A percentile compares a stretch with the other conserved stretches of the same genome.
Evolutionary conservation across 2,888 invertebrate genomes (phyloP).

Genomic region (Galerucella calmariensis): DNA sequence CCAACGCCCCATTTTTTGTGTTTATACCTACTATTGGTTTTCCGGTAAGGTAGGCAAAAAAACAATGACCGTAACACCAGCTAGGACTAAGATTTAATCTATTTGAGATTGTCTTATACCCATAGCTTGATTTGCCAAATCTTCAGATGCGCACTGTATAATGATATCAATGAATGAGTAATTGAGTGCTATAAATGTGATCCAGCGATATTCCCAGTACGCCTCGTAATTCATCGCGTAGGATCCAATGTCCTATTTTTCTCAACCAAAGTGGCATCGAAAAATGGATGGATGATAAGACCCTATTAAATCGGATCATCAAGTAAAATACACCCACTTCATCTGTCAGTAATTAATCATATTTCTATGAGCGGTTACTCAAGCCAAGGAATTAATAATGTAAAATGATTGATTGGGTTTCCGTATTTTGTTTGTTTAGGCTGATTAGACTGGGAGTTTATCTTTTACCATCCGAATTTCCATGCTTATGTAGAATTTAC

Average conservation of each 20-base stretch:
- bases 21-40: too few species aligned
- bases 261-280: not conserved
- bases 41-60: too few species aligned
- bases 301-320: conserved; percentile 27
- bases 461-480: conserved; percentile 17
- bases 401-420: conserved; percentile 29
- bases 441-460: conserved; percentile 20
- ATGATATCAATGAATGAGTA: not conserved
- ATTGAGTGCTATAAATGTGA: not conserved
- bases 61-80: too few species aligned
- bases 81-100: too few species aligned
- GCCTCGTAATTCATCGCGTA: not conserved
- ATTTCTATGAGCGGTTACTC: conserved; percentile 26
- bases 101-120: too few species aligned
- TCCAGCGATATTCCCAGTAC: not conserved
- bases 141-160: too few species aligned
- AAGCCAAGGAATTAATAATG: conserved; percentile 26
- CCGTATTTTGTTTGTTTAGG: conserved; percentile 30
- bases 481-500: conserved; percentile 24
- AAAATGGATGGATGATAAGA: conserved; percentile 17
- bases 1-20: too few species aligned
- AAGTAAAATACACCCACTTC: conserved; percentile 32
- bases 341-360: conserved; percentile 35
- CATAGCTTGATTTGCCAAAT: too few species aligned
- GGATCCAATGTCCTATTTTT: conserved; percentile 8